Percentiles rank a stretch among this genome's conserved stretches.
phyloP scores from a whole-genome alignment of 2,888 invertebrate species.

The Desoria tigrina region DNA sequence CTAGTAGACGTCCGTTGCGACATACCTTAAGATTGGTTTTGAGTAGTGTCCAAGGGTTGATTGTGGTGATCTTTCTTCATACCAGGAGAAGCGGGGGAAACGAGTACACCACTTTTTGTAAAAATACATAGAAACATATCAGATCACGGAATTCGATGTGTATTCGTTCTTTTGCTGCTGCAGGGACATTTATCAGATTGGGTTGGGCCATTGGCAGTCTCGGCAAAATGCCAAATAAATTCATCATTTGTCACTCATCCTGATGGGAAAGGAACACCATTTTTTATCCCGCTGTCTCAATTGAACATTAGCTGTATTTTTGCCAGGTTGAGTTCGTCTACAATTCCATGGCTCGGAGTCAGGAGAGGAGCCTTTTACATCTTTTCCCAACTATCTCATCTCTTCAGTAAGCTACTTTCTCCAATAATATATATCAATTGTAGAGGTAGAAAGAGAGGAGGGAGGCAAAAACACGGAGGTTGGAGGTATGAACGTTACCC shows the following conservation, averaged over 20 bases:
- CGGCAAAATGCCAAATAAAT: conserved; percentile 45
- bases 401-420: no score
- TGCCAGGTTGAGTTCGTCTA: conserved; percentile 25
- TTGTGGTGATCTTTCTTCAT: no score
- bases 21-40: no score
- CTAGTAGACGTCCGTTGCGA: no score
- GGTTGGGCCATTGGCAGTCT: conserved; percentile 20
- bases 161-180: neutral
- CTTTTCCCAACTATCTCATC: no score
- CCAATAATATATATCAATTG: no score
- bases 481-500: no score
- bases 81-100: neutral
- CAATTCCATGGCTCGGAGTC: conserved; percentile 1
- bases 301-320: conserved; percentile 38
- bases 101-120: no score
- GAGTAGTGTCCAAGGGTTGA: no score
- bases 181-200: conserved; percentile 10
- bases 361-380: neutral
- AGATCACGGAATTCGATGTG: conserved; percentile 2
- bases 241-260: conserved; percentile 43
- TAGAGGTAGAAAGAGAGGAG: no score
- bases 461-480: no score
- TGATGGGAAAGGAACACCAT: conserved; percentile 24
- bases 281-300: conserved; percentile 34
- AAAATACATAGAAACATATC: neutral